A percentile compares a stretch with the other conserved stretches of the same genome.
Conservation (phyloP, 2,888 invertebrate species). For the Exephanes ischioxanthus region DNA sequence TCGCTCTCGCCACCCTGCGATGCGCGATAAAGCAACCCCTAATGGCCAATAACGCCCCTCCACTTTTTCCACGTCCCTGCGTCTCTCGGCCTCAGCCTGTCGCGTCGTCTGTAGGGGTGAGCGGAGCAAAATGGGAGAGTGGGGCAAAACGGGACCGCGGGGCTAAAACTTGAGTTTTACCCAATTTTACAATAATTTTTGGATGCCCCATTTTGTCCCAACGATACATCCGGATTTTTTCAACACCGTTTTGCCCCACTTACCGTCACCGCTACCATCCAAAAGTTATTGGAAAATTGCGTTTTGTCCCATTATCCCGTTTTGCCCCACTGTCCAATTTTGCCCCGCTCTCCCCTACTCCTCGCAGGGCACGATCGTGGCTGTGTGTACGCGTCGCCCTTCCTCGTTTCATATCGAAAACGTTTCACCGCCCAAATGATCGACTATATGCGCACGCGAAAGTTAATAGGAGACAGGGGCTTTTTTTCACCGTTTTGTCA, state of each 20-base stretch:
- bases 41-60: slow-evolving; percentile 65
- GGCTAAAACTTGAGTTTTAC: too few relatives aligned
- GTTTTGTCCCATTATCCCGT: too few relatives aligned
- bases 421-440: not conserved
- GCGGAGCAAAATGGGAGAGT: too few relatives aligned
- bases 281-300: too few relatives aligned
- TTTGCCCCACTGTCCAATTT: too few relatives aligned
- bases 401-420: slow-evolving; percentile 7
- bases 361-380: not conserved
- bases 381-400: not conserved
- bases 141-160: too few relatives aligned
- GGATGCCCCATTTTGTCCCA: too few relatives aligned
- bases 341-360: too few relatives aligned
- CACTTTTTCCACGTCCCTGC: slow-evolving; percentile 30
- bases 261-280: too few relatives aligned
- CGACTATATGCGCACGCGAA: not conserved
- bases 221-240: too few relatives aligned
- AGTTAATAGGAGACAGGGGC: not conserved
- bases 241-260: too few relatives aligned
- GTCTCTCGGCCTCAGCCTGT: not conserved
- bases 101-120: not conserved
- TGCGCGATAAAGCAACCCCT: slow-evolving; percentile 69
- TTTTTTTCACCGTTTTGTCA: not conserved
- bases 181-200: too few relatives aligned
- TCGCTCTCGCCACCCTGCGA: slow-evolving; percentile 42